Evolutionary conservation across 2,797 vertebrate genomes (phyloP).

Genomic region (Labroides dimidiatus): DNA sequence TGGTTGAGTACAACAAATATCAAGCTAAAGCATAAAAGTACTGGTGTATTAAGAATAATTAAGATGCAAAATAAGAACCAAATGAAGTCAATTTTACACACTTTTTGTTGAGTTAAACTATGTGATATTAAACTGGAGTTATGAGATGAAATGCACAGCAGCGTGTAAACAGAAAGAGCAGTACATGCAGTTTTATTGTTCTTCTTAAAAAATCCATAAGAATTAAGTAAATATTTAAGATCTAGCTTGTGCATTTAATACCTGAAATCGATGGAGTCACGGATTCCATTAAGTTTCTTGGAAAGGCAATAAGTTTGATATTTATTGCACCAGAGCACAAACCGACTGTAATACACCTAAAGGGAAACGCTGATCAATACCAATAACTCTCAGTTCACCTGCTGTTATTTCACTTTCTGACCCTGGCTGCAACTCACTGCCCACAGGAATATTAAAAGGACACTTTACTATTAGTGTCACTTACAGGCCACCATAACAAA

Average conservation of each 20-base stretch:
- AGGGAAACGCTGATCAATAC: conserved; percentile 48
- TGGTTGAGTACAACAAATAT: too few relatives aligned
- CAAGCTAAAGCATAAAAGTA: too few relatives aligned
- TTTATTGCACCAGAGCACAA: conserved; percentile 25
- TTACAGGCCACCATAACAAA: conserved; percentile 2
- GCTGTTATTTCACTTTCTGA: conserved; percentile 43
- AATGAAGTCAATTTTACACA: too few relatives aligned
- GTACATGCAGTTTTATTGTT: background rate
- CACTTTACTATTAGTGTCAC: conserved; percentile 20
- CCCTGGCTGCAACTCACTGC: background rate
- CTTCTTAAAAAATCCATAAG: background rate
- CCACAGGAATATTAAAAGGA: conserved; percentile 36
- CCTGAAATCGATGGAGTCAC: conserved; percentile 18
- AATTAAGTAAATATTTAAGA: conserved; percentile 13
- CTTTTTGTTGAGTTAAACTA: background rate
- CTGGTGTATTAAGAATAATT: too few relatives aligned
- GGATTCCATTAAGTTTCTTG: conserved; percentile 14
- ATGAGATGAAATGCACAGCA: background rate
- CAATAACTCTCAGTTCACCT: conserved; percentile 46
- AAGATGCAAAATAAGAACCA: too few relatives aligned
- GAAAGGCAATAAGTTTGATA: conserved; percentile 26
- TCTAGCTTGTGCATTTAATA: conserved; percentile 17
- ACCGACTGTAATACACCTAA: conserved; percentile 16
- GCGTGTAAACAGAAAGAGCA: background rate
- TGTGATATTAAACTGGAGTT: background rate